Conservation (phyloP, 2,113 vertebrate genomes). For the Acrocephalus arundinaceus region DNA sequence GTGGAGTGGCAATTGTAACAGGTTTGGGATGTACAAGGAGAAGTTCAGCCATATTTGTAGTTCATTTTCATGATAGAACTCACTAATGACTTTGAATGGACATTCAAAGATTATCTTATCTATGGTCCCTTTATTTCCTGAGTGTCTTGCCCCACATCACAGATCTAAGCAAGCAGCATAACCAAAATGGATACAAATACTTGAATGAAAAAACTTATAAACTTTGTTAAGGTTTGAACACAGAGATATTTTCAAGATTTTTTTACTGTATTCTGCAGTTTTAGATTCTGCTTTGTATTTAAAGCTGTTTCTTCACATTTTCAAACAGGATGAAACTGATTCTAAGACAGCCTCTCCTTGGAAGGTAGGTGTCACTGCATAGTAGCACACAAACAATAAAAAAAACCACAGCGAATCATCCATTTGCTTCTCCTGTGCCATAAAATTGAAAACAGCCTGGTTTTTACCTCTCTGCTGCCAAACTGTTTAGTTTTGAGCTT, state of each 20-base stretch:
- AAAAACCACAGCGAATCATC: not conserved
- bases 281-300: not conserved
- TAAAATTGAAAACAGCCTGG: not conserved
- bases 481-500: not conserved
- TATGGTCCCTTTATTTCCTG: not conserved
- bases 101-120: not conserved
- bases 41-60: not conserved
- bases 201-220: not conserved
- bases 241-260: not conserved
- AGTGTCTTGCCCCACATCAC: not conserved
- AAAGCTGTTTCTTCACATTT: conserved; percentile 21
- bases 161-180: not conserved
- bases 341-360: conserved; percentile 92
- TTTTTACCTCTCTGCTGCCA: not conserved
- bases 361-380: conserved; percentile 82
- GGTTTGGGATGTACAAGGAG: not conserved
- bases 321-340: conserved; percentile 89
- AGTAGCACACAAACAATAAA: not conserved
- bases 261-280: not conserved
- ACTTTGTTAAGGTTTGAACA: not conserved
- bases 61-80: not conserved
- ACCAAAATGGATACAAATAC: not conserved
- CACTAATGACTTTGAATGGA: not conserved
- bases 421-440: not conserved
- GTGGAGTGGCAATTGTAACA: not conserved